Evolutionary conservation across 2,113 vertebrate genomes (phyloP), one percentile per base, ranked within the genome.

Genomic region (Oncorhynchus keta): DNA sequence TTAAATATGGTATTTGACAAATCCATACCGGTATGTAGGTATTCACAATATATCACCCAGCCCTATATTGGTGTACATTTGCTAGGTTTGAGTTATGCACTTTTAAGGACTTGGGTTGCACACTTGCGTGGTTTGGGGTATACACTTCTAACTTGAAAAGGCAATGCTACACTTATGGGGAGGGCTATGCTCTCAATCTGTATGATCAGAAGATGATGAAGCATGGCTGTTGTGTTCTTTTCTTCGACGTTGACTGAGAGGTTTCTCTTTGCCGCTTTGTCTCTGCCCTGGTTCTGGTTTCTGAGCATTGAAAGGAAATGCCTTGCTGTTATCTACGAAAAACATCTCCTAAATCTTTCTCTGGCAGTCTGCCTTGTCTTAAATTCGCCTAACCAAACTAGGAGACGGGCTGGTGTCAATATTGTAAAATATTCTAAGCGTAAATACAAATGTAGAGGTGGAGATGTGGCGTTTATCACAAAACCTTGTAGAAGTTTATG

Each of bases 301-400:
- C 88, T 85, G 81, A 87, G 91, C 90, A 74, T 79, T 88, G 62
- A 94, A 87, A 95, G 95, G 95, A 97, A 96, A 94, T 93, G 91
- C 86, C 82, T 87, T 71, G 86, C 86, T 86, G 89, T 95, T 95
- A 96, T 96, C 95, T 93, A 80, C 76, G 81, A 90, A 89, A 89
- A 91, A 90, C 90, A 95, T 96, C 95, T 95, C 89, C 86, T 84
- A 80, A 93, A 93, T 87, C 28, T 85, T 64, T 88, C 70, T 73
- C 62, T 81, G 81, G 87, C 74, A 70, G 71, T 80, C 20, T 51
- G 69, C 51, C 20, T 20, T n/a, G 16, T 77, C 84, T 80, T 72
- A 85, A 87, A 87, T 88, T 62, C 77, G 78, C 78, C 73, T 80
- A 64, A 73, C 74, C 77, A 76, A 77, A 72, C 65, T 73, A 85